These are phyloP conservation scores for Nyctibius bracteatus DNA, from an alignment of 2,113 vertebrate genomes.

Conservation along the genomic window DNA sequence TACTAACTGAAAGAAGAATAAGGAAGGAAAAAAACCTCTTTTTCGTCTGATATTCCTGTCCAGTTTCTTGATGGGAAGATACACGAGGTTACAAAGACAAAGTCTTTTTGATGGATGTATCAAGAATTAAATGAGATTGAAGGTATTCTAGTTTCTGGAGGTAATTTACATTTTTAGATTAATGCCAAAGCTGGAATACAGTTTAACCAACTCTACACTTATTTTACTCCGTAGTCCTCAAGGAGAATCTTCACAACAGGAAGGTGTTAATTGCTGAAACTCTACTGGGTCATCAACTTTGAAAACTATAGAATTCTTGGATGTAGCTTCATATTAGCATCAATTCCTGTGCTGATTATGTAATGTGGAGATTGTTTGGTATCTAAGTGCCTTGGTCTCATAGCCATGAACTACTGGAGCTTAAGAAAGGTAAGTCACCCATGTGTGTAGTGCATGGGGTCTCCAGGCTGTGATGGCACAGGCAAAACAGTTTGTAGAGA, in stretches of 20 bases:
- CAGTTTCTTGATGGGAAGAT: not conserved
- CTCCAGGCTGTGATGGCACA: not conserved
- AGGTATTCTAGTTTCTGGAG: not conserved
- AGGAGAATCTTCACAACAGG: not conserved
- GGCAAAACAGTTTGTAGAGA: not conserved
- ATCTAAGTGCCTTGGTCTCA: not conserved
- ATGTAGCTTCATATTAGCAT: not conserved
- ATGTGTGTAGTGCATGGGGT: not conserved
- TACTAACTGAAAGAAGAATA: not conserved
- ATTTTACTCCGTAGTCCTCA: not conserved
- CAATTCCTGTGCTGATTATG: not conserved
- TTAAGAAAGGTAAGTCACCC: not conserved
- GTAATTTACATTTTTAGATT: not conserved
- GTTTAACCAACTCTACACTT: not conserved
- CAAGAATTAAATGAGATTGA: not conserved
- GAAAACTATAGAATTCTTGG: not conserved
- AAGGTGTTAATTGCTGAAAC: not conserved
- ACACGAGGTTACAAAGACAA: not conserved
- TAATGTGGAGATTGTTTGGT: not conserved
- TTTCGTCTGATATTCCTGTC: not conserved
- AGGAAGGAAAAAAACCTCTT: not conserved
- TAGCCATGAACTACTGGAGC: not conserved
- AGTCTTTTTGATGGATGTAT: not conserved
- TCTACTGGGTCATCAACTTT: not conserved
- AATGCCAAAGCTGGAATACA: not conserved